Evolutionary conservation across 2,113 vertebrate species (phyloP).

Genomic region (Balaenoptera acutorostrata): DNA sequence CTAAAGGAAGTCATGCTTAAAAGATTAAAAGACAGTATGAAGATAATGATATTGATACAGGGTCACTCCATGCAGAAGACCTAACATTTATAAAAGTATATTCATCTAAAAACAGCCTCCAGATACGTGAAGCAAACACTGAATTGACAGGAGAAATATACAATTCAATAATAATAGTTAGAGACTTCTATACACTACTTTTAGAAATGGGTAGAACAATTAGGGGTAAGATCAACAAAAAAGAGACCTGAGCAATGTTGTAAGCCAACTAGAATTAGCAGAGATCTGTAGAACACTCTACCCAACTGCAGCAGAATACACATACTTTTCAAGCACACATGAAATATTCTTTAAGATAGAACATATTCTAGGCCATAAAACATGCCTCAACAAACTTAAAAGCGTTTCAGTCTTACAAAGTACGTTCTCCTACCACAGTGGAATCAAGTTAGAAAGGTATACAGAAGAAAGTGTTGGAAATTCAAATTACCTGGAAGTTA

Average conservation of each 20-base stretch:
- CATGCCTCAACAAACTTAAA: background rate
- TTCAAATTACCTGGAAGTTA: background rate
- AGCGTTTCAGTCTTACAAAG: background rate
- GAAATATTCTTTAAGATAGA: background rate
- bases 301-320: background rate
- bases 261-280: background rate
- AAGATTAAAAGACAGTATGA: background rate
- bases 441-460: background rate
- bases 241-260: background rate
- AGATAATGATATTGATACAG: background rate
- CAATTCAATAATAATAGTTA: background rate
- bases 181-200: background rate
- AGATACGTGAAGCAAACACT: background rate
- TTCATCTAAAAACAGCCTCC: background rate
- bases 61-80: background rate
- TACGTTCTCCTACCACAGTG: background rate
- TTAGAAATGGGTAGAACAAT: background rate
- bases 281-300: background rate
- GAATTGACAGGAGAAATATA: background rate
- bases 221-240: background rate
- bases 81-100: background rate
- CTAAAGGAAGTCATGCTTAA: background rate
- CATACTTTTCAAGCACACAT: background rate
- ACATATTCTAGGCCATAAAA: background rate
- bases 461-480: background rate